These are phyloP conservation scores for Coronaproctus castanopsis DNA, from an alignment of 2,888 invertebrate genomes.

Conservation along the genomic window DNA sequence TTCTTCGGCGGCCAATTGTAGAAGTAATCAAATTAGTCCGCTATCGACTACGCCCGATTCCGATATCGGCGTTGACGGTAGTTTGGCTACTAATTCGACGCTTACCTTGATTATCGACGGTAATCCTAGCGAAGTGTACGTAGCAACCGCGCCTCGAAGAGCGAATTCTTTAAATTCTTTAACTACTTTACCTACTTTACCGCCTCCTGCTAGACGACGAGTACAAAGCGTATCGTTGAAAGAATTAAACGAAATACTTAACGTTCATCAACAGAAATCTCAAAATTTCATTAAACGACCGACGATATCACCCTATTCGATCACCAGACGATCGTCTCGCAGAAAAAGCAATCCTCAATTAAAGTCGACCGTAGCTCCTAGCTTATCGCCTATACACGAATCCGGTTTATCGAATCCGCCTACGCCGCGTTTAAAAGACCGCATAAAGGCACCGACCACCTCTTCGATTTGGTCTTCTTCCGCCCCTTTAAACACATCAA, in stretches of 20 bases:
- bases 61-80: constrained; percentile 7
- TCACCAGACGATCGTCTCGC: constrained; percentile 17
- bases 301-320: constrained; percentile 8
- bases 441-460: constrained; percentile 10
- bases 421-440: constrained; percentile 21
- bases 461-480: constrained; percentile 14
- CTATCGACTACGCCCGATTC: neutral
- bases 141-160: constrained; percentile 13
- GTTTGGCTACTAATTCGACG: constrained; percentile 9
- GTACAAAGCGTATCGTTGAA: constrained; percentile 32
- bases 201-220: constrained; percentile 31
- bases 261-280: constrained; percentile 26
- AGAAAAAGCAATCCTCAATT: constrained; percentile 24
- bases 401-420: constrained; percentile 43
- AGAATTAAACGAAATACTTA: constrained; percentile 35
- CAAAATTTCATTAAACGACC: constrained; percentile 12
- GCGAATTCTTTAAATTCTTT: constrained; percentile 10
- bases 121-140: constrained; percentile 17
- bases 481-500: constrained; percentile 6
- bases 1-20: neutral
- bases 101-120: constrained; percentile 15
- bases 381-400: constrained; percentile 46
- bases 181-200: constrained; percentile 27
- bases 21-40: neutral
- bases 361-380: constrained; percentile 27